A percentile compares a stretch with the other conserved stretches of the same genome.
Evolutionary conservation across 1,140 invertebrate genomes (phyloP).

Genomic region (Ceratina japonica): DNA sequence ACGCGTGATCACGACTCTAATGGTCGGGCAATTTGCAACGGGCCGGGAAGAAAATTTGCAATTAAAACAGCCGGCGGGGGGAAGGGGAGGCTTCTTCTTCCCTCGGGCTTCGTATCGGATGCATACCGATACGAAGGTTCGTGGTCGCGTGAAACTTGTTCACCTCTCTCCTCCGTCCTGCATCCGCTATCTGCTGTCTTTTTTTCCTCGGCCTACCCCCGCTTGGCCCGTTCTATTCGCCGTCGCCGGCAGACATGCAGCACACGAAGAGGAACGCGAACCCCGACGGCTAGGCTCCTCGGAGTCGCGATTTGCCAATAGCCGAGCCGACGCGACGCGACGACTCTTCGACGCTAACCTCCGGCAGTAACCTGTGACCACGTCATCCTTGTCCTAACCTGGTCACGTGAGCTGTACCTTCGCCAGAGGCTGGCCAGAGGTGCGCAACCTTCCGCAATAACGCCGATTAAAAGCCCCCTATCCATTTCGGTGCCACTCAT

Average conservation of each 20-base stretch:
- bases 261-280: conserved; percentile 9
- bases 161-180: conserved; percentile 48
- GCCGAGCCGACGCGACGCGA: conserved; percentile 12
- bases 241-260: conserved; percentile 1
- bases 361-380: conserved; percentile 36
- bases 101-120: conserved; percentile 28
- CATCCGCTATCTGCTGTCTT: not conserved
- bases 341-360: conserved; percentile 14
- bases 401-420: conserved; percentile 34
- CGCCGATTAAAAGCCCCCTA: too few species aligned
- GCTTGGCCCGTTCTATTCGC: not conserved
- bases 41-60: conserved; percentile 33
- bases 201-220: not conserved
- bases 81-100: not conserved
- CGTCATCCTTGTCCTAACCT: conserved; percentile 50
- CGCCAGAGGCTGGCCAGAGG: too few species aligned
- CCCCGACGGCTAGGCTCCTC: not conserved
- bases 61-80: conserved; percentile 27
- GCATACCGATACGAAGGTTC: conserved; percentile 69
- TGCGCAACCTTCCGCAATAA: too few species aligned
- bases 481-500: too few species aligned
- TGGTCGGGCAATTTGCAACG: conserved; percentile 26
- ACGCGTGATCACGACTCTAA: too few species aligned
- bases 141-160: conserved; percentile 71
- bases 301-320: conserved; percentile 26